Percentiles rank a stretch among this genome's conserved stretches.
Evolutionary conservation across 2,888 invertebrate species (phyloP).

Genomic region (Sipha maydis): DNA sequence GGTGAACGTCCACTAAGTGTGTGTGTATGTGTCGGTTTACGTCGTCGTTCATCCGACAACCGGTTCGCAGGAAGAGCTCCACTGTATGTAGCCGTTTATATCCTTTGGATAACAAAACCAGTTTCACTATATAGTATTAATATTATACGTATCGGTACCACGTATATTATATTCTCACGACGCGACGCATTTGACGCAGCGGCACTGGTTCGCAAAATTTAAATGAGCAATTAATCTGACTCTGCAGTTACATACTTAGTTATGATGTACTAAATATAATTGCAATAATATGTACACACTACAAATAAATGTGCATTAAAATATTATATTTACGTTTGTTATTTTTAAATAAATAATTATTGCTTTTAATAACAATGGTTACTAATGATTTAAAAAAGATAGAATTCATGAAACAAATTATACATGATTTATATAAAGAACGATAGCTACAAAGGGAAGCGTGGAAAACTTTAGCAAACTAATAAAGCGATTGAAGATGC

Average conservation of each 20-base stretch:
- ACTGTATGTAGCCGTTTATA: constrained; percentile 19
- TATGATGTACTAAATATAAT: background rate
- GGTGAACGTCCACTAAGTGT: background rate
- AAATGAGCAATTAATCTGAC: constrained; percentile 24
- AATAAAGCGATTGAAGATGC: too few relatives aligned
- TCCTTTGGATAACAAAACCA: constrained; percentile 52
- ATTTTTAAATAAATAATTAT: too few relatives aligned
- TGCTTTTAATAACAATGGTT: too few relatives aligned
- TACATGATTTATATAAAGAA: too few relatives aligned
- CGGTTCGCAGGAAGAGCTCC: constrained; percentile 36
- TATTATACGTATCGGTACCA: background rate
- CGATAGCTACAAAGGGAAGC: too few relatives aligned
- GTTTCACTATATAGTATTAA: constrained; percentile 9
- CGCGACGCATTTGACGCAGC: constrained; percentile 32
- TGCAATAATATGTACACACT: background rate
- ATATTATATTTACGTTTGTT: too few relatives aligned
- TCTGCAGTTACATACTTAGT: background rate
- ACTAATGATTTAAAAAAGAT: too few relatives aligned
- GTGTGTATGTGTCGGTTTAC: background rate
- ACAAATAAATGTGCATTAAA: too few relatives aligned
- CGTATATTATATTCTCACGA: background rate
- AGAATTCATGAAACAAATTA: too few relatives aligned
- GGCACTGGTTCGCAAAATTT: constrained; percentile 52
- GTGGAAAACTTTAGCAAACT: too few relatives aligned
- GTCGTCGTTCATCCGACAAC: constrained; percentile 21